Base-by-base conservation (phyloP, 2,888 invertebrate genomes). In the Cheilosia urbana region DNA sequence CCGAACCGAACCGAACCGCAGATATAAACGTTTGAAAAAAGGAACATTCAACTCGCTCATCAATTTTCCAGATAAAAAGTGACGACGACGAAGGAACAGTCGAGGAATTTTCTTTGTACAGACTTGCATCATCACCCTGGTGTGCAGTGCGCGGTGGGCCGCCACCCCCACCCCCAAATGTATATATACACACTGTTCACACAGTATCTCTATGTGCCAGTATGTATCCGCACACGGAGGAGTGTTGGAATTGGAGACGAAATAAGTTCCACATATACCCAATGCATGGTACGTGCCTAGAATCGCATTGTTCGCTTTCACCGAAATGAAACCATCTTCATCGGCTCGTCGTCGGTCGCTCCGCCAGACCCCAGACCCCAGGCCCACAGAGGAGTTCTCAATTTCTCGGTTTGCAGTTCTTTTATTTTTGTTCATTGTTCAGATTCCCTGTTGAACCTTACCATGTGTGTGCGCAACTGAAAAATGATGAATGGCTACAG, bases 201-300 rank as follows among this genome's bases (percentile, higher is more conserved):
- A 62, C 21, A 55, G 55, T 78, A 49, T 58, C 27, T 45, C 42
- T 51, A 24, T 51, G n/a, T 42, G 11, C 15, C 1, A 19, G 49
- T 2, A 40, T 11, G 42, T 72, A 40, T 53, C 42, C 55, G 37
- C 53, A 62, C 60, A 13, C 17, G n/a, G 47, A 40, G 17, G 76
- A 69, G 81, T 79, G 79, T 66, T 73, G 76, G 76, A 75, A 69
- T 80, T 76, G 68, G 68, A 79, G 71, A 72, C 57, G 65, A 73
- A 85, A 72, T 72, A 66, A 85, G 84, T 60, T 73, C 71, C 80
- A 69, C 55, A 60, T 76, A 66, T 42, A 69, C 37, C 63, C 62
- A 55, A 60, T 71, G 75, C 71, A 75, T 80, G 80, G 71, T 80
- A 85, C 84, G 84, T 85, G 84, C 84, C 84, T 71, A 55, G 84